Percentiles rank a stretch among this genome's conserved stretches.
Conservation (phyloP, 2,888 invertebrate species). For the Caenorhabditis sp. region DNA sequence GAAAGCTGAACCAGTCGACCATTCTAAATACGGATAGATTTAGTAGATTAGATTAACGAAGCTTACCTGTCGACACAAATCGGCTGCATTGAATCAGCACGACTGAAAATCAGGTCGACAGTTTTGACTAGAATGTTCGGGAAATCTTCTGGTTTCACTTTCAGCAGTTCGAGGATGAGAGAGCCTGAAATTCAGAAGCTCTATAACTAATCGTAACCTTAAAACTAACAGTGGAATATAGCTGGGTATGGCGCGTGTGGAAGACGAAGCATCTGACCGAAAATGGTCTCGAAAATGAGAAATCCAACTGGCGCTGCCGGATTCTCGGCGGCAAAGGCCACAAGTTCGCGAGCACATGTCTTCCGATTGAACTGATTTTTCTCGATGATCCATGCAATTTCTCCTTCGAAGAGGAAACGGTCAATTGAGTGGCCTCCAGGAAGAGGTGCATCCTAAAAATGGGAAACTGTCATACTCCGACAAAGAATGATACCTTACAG, state of each 20-base stretch:
- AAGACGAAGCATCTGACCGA: constrained; percentile 90
- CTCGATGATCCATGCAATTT: constrained; percentile 94
- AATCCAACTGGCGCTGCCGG: constrained; percentile 95
- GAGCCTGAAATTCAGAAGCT: constrained; percentile 87
- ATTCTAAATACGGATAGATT: constrained; percentile 87
- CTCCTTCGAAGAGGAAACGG: constrained; percentile 97
- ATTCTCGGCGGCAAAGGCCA: constrained; percentile 90
- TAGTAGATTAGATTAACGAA: neutral
- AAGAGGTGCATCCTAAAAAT: constrained; percentile 84
- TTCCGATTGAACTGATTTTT: constrained; percentile 93
- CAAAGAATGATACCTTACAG: constrained; percentile 68
- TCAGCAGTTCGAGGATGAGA: constrained; percentile 96
- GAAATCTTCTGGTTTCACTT: constrained; percentile 96
- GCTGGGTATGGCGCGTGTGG: constrained; percentile 90
- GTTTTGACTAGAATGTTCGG: constrained; percentile 96
- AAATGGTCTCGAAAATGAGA: constrained; percentile 94
- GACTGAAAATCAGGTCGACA: constrained; percentile 95
- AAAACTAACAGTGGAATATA: constrained; percentile 66
- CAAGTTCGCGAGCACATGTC: constrained; percentile 93
- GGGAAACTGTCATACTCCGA: too few species aligned
- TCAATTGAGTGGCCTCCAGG: constrained; percentile 98
- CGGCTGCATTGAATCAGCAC: constrained; percentile 97
- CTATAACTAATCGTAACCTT: neutral
- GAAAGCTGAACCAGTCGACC: constrained; percentile 97
- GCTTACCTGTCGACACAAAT: constrained; percentile 92